Percentiles rank a stretch among this genome's conserved stretches.
phyloP scores from a whole-genome alignment of 1,140 invertebrate species.

The Melipona quadrifasciata region DNA sequence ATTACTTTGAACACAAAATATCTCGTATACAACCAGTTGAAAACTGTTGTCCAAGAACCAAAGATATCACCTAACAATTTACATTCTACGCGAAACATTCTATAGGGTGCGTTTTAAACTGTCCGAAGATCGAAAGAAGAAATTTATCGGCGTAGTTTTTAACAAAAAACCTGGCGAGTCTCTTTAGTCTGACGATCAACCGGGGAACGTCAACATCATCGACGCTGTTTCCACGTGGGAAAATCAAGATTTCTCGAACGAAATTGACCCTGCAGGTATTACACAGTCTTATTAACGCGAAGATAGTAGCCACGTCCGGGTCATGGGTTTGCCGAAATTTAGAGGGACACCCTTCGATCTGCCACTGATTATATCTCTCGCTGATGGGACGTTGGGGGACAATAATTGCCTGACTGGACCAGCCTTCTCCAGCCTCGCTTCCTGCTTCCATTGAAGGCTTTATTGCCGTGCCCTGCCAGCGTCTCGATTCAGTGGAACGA shows the following conservation, averaged over 20 bases:
- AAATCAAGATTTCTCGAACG: constrained; percentile 31
- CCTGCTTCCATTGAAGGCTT: constrained; percentile 52
- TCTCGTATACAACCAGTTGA: no score
- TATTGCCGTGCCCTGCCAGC: constrained; percentile 29
- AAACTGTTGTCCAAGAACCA: no score
- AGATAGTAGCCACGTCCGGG: not conserved
- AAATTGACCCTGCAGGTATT: constrained; percentile 43
- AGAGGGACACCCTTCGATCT: constrained; percentile 37
- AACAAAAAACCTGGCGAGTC: not conserved
- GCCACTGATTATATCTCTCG: constrained; percentile 59
- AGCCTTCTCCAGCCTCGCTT: constrained; percentile 20
- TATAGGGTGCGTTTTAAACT: not conserved
- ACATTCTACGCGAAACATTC: no score
- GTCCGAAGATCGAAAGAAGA: not conserved
- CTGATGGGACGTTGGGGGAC: constrained; percentile 69
- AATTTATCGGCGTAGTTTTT: not conserved
- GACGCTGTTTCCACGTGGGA: not conserved
- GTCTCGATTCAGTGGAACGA: constrained; percentile 35
- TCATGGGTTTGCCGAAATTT: constrained; percentile 51
- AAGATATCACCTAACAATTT: no score
- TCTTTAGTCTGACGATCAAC: not conserved
- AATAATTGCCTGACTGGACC: constrained; percentile 64
- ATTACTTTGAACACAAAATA: no score
- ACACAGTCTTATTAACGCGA: constrained; percentile 58
- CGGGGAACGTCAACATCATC: not conserved